Conservation (phyloP, 2,888 invertebrate species). For the Omphaloscelis lunosa region DNA sequence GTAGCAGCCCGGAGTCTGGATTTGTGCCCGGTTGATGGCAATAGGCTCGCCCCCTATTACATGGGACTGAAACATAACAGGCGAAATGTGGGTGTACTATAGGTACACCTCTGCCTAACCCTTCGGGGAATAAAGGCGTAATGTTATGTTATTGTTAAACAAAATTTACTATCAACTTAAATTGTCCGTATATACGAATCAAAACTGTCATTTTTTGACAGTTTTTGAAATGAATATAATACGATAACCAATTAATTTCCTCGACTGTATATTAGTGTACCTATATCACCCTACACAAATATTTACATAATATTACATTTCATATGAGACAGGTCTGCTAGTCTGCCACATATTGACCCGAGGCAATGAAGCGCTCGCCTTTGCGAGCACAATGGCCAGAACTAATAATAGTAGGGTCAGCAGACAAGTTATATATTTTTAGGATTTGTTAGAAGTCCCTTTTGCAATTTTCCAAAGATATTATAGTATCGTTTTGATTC, state of each 20-base stretch:
- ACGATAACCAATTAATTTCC: background rate
- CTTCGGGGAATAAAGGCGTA: too few relatives aligned
- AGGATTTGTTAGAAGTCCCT: background rate
- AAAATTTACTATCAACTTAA: too few relatives aligned
- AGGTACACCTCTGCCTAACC: too few relatives aligned
- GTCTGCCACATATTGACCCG: conserved; percentile 31
- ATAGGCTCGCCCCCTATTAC: too few relatives aligned
- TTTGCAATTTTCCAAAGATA: background rate
- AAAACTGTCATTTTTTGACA: background rate
- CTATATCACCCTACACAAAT: background rate
- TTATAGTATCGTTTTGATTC: background rate
- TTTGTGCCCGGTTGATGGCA: too few relatives aligned
- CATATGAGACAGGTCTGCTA: background rate
- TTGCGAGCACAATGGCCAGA: conserved; percentile 8
- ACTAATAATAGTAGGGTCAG: conserved; percentile 31
- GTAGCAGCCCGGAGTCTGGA: too few relatives aligned
- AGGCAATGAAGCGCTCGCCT: conserved; percentile 15
- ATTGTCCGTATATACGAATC: background rate
- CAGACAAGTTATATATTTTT: background rate
- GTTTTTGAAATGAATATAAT: background rate
- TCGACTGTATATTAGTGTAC: background rate
- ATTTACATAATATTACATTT: conserved; percentile 33
- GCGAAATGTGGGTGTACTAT: too few relatives aligned
- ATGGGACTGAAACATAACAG: too few relatives aligned
- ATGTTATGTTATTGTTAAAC: too few relatives aligned